A percentile compares a stretch with the other conserved stretches of the same genome.
These are phyloP conservation scores for Sepioteuthis lessoniana DNA, from an alignment of 2,888 invertebrate genomes.

Conservation along the genomic window DNA sequence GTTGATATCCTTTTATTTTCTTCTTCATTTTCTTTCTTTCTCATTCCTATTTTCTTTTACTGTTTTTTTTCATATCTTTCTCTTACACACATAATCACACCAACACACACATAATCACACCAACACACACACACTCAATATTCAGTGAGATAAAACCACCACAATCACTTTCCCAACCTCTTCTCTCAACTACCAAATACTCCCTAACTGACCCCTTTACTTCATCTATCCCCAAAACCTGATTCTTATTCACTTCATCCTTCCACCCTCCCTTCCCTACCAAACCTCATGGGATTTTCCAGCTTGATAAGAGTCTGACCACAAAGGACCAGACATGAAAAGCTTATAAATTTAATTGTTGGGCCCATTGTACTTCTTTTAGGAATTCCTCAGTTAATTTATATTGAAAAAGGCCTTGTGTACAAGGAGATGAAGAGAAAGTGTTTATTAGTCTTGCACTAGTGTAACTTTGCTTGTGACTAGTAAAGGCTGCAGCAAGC, in stretches of 20 bases:
- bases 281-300: neutral
- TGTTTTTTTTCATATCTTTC: no score
- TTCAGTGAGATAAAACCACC: no score
- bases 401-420: neutral
- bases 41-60: no score
- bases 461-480: neutral
- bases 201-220: neutral
- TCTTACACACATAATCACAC: neutral
- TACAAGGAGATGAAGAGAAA: neutral
- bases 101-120: neutral
- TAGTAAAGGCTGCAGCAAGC: neutral
- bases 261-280: neutral
- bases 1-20: no score
- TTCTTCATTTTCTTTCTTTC: no score
- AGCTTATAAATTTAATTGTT: slow-evolving; percentile 23
- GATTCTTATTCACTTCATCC: neutral
- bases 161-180: neutral
- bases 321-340: slow-evolving; percentile 33
- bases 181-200: neutral
- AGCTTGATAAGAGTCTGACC: neutral
- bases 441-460: neutral
- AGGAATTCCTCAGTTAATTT: neutral
- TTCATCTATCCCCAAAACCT: neutral
- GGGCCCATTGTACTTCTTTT: neutral
- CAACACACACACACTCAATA: neutral